Percentiles rank a stretch among this genome's conserved stretches.
phyloP scores from a whole-genome alignment of 2,797 vertebrate genomes.

The Erpetoichthys calabaricus region DNA sequence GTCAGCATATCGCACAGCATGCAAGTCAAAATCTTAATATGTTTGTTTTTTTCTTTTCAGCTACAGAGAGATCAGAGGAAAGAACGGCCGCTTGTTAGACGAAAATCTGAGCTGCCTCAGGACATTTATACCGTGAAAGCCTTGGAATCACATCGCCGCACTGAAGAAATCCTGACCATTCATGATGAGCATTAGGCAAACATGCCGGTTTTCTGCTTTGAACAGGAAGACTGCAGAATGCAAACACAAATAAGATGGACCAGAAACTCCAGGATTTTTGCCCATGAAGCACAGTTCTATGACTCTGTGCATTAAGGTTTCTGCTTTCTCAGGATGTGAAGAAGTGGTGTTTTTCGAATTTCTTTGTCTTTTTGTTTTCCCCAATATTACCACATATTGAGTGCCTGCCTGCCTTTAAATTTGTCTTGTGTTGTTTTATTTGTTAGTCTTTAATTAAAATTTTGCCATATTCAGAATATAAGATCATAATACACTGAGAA shows the following conservation, averaged over 20 bases:
- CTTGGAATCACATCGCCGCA: constrained; percentile 91
- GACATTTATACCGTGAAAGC: constrained; percentile 96
- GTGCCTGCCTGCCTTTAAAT: constrained; percentile 20
- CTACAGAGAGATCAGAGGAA: constrained; percentile 76
- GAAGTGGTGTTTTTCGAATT: constrained; percentile 23
- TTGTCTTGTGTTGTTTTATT: constrained; percentile 13
- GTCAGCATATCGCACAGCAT: too few relatives aligned
- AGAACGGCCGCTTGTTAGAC: constrained; percentile 76
- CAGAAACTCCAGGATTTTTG: background rate
- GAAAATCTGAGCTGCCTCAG: constrained; percentile 96
- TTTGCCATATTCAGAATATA: too few relatives aligned
- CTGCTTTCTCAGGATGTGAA: constrained; percentile 48
- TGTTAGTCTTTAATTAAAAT: constrained; percentile 8
- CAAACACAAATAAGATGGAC: constrained; percentile 21
- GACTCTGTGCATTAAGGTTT: constrained; percentile 28
- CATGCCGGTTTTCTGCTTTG: constrained; percentile 12
- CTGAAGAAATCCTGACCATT: constrained; percentile 75
- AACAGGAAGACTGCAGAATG: constrained; percentile 14
- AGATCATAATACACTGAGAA: too few relatives aligned
- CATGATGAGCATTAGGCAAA: constrained; percentile 77
- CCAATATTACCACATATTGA: constrained; percentile 20
- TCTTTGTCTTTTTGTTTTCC: constrained; percentile 13
- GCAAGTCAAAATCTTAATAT: background rate
- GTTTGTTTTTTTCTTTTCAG: constrained; percentile 33
- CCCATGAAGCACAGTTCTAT: constrained; percentile 17